Percentiles rank a stretch among this genome's conserved stretches.
Conservation (phyloP, 53 echinoderm and acorn worm species). For the Crossaster papposus region DNA sequence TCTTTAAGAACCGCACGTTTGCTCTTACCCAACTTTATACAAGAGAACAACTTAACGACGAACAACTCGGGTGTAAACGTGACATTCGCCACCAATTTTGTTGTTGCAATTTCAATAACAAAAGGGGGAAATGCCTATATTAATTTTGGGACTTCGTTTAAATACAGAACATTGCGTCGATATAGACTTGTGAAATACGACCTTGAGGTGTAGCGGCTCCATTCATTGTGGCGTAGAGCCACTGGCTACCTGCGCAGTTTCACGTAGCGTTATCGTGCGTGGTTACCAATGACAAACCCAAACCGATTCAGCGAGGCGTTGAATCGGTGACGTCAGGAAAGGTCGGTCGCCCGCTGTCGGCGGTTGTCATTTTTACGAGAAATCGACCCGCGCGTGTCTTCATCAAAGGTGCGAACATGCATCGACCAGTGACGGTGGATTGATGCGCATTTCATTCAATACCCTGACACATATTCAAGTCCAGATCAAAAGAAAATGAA, state of each 20-base stretch:
- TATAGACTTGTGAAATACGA: conserved; percentile 31
- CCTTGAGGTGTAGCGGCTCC: conserved; percentile 10
- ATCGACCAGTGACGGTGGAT: conserved; percentile 25
- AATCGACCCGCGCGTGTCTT: conserved; percentile 20
- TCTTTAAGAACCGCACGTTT: too few species aligned
- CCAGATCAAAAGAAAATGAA: neutral
- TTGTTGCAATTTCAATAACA: too few species aligned
- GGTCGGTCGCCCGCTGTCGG: neutral
- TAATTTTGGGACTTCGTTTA: neutral
- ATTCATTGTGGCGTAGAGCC: conserved; percentile 10
- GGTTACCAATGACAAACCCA: neutral
- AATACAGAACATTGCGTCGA: neutral
- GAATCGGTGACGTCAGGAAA: conserved; percentile 43
- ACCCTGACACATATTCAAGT: conserved; percentile 28
- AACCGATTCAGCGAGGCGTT: neutral
- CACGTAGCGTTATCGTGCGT: neutral
- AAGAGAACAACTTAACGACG: too few species aligned
- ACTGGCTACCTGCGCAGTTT: conserved; percentile 1
- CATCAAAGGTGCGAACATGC: conserved; percentile 51
- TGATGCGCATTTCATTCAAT: conserved; percentile 6
- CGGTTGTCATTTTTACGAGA: neutral
- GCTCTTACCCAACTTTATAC: too few species aligned
- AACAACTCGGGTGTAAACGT: too few species aligned
- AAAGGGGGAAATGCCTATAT: neutral
- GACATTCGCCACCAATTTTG: too few species aligned